Base-by-base conservation (phyloP, 2,797 vertebrate species). In the Linurgus olivaceus region DNA sequence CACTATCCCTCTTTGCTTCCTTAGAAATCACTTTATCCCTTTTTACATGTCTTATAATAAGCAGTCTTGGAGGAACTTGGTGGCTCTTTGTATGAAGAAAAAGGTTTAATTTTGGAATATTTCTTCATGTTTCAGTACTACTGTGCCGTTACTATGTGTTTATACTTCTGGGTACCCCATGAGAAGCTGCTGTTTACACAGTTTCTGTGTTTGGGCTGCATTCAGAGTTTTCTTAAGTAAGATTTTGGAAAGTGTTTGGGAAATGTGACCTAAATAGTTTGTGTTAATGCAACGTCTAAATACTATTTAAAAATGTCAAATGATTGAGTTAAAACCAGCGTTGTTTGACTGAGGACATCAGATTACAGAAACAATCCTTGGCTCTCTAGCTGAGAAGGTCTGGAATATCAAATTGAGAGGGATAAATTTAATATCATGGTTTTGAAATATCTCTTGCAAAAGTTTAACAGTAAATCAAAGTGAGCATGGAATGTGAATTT, bases 181-280 rank as follows among this genome's bases (percentile, higher is more conserved):
- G 7, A 88, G 68, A 73, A 86, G 35, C 40, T 66, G 14, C 42
- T 88, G 59, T 93, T 93, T 61, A 77, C 42, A 20, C 17, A 28
- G 72, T 93, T 96, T 38, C 83, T 76, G 23, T 92, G 62, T 86
- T 88, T 93, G 92, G 68, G 35, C 51, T 79, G 51, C 51, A 51
- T 93, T 71, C 25, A 51, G 73, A 40, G 16, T 89, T 93, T 93
- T 80, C 50, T 66, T 65, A 58, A 31, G n/a, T 84, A 58, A 94
- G 50, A 55, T 77, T 80, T 85, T 77, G 73, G 26, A n/a, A 94
- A 65, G 33, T 10, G 29, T 84, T 88, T 82, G 65, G 58, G 71
- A 93, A 93, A 86, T 54, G 29, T 82, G 63, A 68, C 70, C 59
- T 66, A 67, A 88, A 79, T 76, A 79, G 63, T 83, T 96, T 50